phyloP scores from a whole-genome alignment of 1,140 invertebrate genomes.

The Mizuhopecten yessoensis region DNA sequence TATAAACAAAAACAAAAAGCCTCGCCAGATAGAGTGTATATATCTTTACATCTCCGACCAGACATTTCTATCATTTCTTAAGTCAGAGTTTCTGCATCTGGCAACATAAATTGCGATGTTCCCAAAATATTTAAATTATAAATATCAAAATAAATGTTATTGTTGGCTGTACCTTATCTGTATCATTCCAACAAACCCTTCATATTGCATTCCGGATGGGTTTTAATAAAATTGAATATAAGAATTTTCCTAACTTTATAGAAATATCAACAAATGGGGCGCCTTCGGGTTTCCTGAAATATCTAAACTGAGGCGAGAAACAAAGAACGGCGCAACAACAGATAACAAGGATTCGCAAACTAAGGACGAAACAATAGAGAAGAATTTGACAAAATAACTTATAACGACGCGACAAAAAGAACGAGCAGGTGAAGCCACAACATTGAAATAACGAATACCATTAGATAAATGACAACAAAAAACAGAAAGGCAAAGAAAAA shows the following conservation, averaged over 20 bases:
- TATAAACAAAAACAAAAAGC: background rate
- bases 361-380: too few relatives aligned
- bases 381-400: too few relatives aligned
- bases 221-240: background rate
- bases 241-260: background rate
- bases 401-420: too few relatives aligned
- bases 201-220: too few relatives aligned
- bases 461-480: too few relatives aligned
- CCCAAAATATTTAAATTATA: slow-evolving; percentile 1
- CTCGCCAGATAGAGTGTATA: background rate
- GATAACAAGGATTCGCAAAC: too few relatives aligned
- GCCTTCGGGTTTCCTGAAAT: background rate
- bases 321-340: too few relatives aligned
- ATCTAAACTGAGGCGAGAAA: too few relatives aligned
- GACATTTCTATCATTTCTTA: slow-evolving; percentile 4
- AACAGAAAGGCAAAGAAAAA: too few relatives aligned
- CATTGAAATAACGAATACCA: too few relatives aligned
- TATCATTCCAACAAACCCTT: background rate
- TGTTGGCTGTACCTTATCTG: background rate
- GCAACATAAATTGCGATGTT: slow-evolving; percentile 13
- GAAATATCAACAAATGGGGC: background rate
- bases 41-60: background rate
- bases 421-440: too few relatives aligned
- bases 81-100: background rate
- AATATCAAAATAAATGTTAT: slow-evolving; percentile 5